Base-by-base conservation (phyloP, 35 echinoderm and acorn worm genomes). In the Apostichopus japonicus region DNA sequence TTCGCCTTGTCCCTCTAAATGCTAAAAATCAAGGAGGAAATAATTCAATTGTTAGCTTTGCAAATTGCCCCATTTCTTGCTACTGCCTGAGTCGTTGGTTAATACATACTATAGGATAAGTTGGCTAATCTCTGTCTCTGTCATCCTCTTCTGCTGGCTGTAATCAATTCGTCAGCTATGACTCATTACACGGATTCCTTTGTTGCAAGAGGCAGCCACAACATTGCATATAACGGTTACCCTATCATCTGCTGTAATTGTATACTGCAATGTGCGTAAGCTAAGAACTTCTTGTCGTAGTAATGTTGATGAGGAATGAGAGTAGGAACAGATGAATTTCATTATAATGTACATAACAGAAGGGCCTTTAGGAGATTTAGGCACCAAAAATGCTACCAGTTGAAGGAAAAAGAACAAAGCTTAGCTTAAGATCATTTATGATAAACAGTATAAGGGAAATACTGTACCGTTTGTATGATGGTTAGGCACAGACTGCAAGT, bases 111-210 rank as follows among this genome's bases (percentile, higher is more conserved):
- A 44, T 4, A 44, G 33, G 33, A 44, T 44, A 15, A 21, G 14
- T 75, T 75, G 6, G 5, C n/a, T 75, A 75, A 75, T 75, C 71
- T 75, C 71, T 75, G 71, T 75, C 71, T 75, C 15, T 75, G 71
- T n/a, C 16, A n/a, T 5, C 71, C 71, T 23, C 71, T 23, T 21
- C 17, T 21, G 21, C 71, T 75, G 21, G 71, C 71, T 21, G 3
- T 75, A 75, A 75, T 75, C 17, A 75, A 75, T 75, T 75, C 71
- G 71, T 75, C 71, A 75, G 17, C 15, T 75, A 75, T 75, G 71
- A 75, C 14, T 75, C 71, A 75, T 75, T 19, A 7, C 22, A 7
- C 17, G 21, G 71, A 75, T 75, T 75, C 71, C 22, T 75, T 75
- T 75, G 71, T 75, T 75, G 71, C 71, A 19, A 75, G 71, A 75